These are phyloP conservation scores for Cassiopea andromeda DNA, from an alignment of 30 jellyfish, hydroid and myxozoan genomes.

Conservation along the genomic window DNA sequence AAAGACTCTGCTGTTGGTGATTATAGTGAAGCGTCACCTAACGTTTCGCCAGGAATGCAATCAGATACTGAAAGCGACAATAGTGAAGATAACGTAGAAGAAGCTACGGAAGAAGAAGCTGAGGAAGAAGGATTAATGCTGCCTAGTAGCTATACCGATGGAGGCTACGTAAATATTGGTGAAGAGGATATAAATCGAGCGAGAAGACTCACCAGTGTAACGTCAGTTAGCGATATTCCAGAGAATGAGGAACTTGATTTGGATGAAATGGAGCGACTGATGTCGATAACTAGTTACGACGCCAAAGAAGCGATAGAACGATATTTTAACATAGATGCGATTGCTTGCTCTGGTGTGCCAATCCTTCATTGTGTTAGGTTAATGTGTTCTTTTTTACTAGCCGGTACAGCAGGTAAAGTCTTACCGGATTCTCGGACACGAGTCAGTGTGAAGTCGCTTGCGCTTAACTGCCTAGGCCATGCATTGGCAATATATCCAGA, in stretches of 20 bases:
- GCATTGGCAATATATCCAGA: constrained; percentile 89
- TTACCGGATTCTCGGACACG: constrained; percentile 91
- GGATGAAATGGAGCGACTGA: constrained; percentile 77
- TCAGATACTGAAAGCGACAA: constrained; percentile 24
- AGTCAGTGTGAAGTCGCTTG: constrained; percentile 93
- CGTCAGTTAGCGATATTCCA: constrained; percentile 88
- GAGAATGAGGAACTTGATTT: constrained; percentile 78
- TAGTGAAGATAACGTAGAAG: constrained; percentile 28
- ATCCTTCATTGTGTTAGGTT: constrained; percentile 89
- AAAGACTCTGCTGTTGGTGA: constrained; percentile 68
- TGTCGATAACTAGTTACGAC: constrained; percentile 85
- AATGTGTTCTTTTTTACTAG: constrained; percentile 92
- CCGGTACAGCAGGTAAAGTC: constrained; percentile 84
- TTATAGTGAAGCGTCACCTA: constrained; percentile 23
- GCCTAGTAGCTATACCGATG: constrained; percentile 95
- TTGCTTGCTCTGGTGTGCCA: constrained; percentile 97
- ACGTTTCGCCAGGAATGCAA: constrained; percentile 36
- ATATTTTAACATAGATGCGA: constrained; percentile 93
- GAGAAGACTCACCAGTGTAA: constrained; percentile 44
- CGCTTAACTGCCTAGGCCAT: constrained; percentile 84
- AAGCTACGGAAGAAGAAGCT: constrained; percentile 51
- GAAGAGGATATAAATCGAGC: constrained; percentile 58
- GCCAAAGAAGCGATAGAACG: constrained; percentile 85
- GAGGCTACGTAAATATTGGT: constrained; percentile 82
- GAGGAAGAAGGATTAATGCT: constrained; percentile 79